These are phyloP conservation scores for Melitaea cinxia DNA, from an alignment of 1,140 invertebrate genomes.

Conservation along the genomic window DNA sequence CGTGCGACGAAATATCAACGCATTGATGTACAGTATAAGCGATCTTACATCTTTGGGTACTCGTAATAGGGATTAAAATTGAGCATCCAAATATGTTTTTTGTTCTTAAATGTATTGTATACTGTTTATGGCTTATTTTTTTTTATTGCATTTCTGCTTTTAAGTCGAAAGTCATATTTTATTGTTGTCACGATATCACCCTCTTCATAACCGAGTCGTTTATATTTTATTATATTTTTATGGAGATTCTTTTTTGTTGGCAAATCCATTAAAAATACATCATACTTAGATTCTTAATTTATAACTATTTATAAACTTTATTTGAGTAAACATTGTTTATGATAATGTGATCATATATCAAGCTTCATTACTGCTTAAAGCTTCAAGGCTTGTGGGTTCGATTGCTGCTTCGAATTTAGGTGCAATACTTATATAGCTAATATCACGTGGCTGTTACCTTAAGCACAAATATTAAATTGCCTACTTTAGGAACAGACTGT, in stretches of 20 bases:
- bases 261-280: not conserved
- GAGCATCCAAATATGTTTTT: not conserved
- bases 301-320: too few relatives aligned
- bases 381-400: too few relatives aligned
- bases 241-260: not conserved
- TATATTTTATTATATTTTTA: slow-evolving; percentile 6
- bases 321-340: too few relatives aligned
- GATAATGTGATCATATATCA: too few relatives aligned
- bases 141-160: slow-evolving; percentile 9
- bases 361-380: too few relatives aligned
- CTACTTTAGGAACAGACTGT: too few relatives aligned
- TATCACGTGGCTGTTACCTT: too few relatives aligned
- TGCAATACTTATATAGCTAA: too few relatives aligned
- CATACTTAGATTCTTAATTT: too few relatives aligned
- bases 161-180: not conserved
- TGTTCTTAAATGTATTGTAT: not conserved
- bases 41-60: not conserved
- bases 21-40: not conserved
- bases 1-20: not conserved
- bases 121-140: slow-evolving; percentile 5
- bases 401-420: too few relatives aligned
- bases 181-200: slow-evolving; percentile 4
- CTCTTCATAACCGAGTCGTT: slow-evolving; percentile 2
- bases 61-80: not conserved
- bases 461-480: too few relatives aligned